Conservation (phyloP, 2,888 invertebrate genomes). For the Rhopalosiphum nymphaeae region DNA sequence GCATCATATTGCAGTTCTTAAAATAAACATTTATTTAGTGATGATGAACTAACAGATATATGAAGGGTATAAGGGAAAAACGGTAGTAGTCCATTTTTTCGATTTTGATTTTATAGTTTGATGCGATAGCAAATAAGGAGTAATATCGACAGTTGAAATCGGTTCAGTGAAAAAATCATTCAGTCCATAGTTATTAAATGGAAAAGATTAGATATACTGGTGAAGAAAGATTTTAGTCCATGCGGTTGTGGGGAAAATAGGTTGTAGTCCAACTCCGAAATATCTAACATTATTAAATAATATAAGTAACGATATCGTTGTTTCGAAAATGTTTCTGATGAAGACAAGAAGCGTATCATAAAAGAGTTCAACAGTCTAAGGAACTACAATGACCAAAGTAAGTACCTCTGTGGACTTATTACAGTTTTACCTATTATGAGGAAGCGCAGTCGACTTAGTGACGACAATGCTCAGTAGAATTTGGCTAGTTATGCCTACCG, state of each 20-base stretch:
- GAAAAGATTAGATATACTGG: neutral
- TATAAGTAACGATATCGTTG: conserved; percentile 6
- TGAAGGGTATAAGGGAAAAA: neutral
- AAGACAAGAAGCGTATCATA: conserved; percentile 21
- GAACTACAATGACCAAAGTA: too few relatives aligned
- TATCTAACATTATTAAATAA: too few relatives aligned
- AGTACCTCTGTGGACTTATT: neutral
- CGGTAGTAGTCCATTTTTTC: neutral
- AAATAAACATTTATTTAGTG: too few relatives aligned
- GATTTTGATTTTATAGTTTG: neutral
- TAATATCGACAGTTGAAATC: neutral
- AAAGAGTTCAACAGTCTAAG: neutral
- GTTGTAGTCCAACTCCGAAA: neutral
- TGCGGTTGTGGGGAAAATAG: neutral
- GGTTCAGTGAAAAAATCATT: neutral
- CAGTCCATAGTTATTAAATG: neutral
- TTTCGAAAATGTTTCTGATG: conserved; percentile 27
- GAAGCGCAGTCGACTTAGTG: neutral
- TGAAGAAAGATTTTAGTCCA: neutral
- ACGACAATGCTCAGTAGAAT: neutral
- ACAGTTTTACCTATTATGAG: conserved; percentile 15
- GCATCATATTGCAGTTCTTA: too few relatives aligned
- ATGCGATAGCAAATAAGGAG: neutral
- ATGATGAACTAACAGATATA: too few relatives aligned
- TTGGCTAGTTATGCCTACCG: conserved; percentile 26